Conservation (phyloP, 23 tunicate genomes). For the Halocynthia roretzi region DNA sequence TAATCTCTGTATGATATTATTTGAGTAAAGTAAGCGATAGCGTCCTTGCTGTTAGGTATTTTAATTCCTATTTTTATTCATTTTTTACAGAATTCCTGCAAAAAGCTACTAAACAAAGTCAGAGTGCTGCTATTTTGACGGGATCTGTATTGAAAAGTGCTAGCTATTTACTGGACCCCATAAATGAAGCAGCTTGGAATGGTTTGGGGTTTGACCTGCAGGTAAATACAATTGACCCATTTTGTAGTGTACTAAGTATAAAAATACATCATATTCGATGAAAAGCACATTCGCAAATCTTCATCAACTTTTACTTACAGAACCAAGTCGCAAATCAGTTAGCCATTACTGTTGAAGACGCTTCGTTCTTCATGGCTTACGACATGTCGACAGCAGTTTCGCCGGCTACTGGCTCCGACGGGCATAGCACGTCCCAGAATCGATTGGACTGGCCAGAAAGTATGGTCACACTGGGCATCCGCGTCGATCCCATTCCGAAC, state of each 20-base stretch:
- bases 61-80: too few relatives aligned
- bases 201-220: conserved; percentile 12
- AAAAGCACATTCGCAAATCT: background rate
- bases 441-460: conserved; percentile 35
- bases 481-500: conserved; percentile 33
- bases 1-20: background rate
- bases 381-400: conserved; percentile 26
- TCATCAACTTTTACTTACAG: conserved; percentile 17
- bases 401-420: background rate
- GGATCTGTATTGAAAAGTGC: conserved; percentile 38
- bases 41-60: too few relatives aligned
- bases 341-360: conserved; percentile 42
- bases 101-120: conserved; percentile 22
- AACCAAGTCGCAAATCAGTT: conserved; percentile 31
- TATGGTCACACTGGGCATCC: conserved; percentile 57
- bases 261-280: background rate
- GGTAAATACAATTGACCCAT: conserved; percentile 22
- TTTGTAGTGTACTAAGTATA: background rate
- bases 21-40: too few relatives aligned
- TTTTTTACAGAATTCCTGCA: conserved; percentile 30
- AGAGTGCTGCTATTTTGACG: conserved; percentile 51
- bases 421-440: conserved; percentile 4
- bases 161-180: conserved; percentile 37
- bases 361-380: conserved; percentile 61
- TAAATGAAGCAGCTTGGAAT: conserved; percentile 20